Evolutionary conservation across 2,888 invertebrate genomes (phyloP).

Genomic region (Ametastegia equiseti): DNA sequence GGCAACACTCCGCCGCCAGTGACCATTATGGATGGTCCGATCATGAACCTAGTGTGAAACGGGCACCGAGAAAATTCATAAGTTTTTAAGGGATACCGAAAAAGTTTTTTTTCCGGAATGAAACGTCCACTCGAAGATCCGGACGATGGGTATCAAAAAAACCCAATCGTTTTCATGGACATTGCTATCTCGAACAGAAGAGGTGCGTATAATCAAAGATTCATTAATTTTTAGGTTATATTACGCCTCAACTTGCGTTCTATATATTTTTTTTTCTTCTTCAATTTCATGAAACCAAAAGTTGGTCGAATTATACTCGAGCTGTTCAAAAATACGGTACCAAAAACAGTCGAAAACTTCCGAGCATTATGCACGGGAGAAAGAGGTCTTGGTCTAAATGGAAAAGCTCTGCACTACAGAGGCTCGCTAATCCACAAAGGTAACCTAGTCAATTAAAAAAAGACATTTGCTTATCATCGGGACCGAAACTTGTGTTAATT

Average conservation of each 20-base stretch:
- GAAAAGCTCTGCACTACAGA: constrained; percentile 90
- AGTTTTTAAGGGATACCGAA: background rate
- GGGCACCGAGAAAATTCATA: background rate
- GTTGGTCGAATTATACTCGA: constrained; percentile 92
- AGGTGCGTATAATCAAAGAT: constrained; percentile 76
- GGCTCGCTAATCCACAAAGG: constrained; percentile 89
- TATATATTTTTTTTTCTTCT: background rate
- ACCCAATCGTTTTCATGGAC: constrained; percentile 86
- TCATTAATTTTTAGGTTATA: constrained; percentile 13
- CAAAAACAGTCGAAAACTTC: constrained; percentile 95
- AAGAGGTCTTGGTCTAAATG: constrained; percentile 83
- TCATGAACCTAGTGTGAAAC: background rate
- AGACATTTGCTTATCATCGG: background rate
- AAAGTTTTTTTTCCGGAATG: constrained; percentile 52
- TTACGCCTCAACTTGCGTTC: background rate
- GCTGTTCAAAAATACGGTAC: constrained; percentile 89
- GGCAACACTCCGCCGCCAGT: too few species aligned
- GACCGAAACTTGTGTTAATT: constrained; percentile 10
- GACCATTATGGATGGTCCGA: background rate
- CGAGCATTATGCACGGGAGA: constrained; percentile 95
- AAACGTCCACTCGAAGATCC: constrained; percentile 58
- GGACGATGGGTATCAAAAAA: constrained; percentile 65
- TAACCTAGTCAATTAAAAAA: constrained; percentile 64
- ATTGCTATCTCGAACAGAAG: constrained; percentile 82
- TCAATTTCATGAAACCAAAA: too few species aligned